phyloP scores from a whole-genome alignment of 2,113 vertebrate species.

The Cygnus atratus region DNA sequence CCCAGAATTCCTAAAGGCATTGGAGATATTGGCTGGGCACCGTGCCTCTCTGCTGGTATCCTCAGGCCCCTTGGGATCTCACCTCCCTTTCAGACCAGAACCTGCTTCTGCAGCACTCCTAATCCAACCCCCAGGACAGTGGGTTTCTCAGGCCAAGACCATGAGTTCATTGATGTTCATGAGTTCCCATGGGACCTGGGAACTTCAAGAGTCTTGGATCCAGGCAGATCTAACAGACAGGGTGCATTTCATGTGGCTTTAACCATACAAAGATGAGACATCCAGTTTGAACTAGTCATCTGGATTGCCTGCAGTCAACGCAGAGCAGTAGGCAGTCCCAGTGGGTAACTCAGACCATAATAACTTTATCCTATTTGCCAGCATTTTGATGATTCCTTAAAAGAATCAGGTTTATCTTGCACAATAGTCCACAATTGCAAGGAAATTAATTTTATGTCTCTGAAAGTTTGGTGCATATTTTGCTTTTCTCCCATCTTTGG shows the following conservation, averaged over 20 bases:
- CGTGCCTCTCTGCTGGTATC: background rate
- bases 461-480: background rate
- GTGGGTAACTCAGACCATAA: background rate
- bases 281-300: background rate
- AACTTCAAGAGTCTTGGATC: background rate
- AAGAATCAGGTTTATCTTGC: background rate
- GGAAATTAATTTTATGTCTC: background rate
- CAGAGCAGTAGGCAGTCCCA: background rate
- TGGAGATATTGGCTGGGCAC: background rate
- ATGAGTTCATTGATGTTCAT: background rate
- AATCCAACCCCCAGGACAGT: background rate
- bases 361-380: background rate
- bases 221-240: background rate
- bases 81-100: background rate
- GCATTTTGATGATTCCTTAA: background rate
- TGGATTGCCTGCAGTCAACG: background rate
- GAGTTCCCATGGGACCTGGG: background rate
- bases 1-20: background rate
- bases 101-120: background rate
- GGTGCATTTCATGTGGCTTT: background rate
- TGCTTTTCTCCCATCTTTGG: background rate
- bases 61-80: background rate
- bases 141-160: background rate
- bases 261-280: background rate
- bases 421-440: rapidly evolving